Evolutionary conservation across 2,888 invertebrate genomes (phyloP).

Genomic region (Cryptus viduatorius): DNA sequence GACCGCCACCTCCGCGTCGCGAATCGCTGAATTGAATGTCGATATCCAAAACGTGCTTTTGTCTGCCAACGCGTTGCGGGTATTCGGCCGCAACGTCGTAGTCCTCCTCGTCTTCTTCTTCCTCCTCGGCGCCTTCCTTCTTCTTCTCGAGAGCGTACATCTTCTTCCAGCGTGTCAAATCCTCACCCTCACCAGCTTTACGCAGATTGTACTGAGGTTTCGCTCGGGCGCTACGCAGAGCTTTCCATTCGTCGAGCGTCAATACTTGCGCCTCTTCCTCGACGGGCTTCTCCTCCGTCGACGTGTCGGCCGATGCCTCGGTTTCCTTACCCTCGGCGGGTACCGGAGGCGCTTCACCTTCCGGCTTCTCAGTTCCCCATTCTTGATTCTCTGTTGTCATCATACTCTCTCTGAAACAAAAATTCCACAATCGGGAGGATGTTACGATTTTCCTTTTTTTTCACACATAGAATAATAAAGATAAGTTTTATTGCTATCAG

Average conservation of each 20-base stretch:
- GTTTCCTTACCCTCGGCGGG: constrained; percentile 79
- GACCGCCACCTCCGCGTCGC: constrained; percentile 89
- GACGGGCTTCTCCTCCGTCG: constrained; percentile 85
- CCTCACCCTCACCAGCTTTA: constrained; percentile 97
- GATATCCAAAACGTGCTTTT: constrained; percentile 94
- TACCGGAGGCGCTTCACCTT: constrained; percentile 79
- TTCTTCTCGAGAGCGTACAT: constrained; percentile 93
- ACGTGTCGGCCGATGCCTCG: constrained; percentile 78
- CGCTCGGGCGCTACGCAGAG: constrained; percentile 91
- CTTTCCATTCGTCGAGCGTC: constrained; percentile 98
- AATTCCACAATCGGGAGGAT: constrained; percentile 15
- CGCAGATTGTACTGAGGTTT: constrained; percentile 96
- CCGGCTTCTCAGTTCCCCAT: constrained; percentile 86
- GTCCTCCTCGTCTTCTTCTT: constrained; percentile 89
- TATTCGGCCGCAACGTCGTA: constrained; percentile 91
- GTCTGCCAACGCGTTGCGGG: constrained; percentile 94
- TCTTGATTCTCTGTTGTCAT: constrained; percentile 82
- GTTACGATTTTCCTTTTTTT: not conserved
- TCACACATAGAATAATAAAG: not conserved
- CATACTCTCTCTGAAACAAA: constrained; percentile 80
- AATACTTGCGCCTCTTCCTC: constrained; percentile 94
- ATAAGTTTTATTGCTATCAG: not conserved
- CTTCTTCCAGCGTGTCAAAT: constrained; percentile 96
- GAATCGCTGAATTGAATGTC: constrained; percentile 95
- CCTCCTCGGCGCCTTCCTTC: constrained; percentile 89